These are phyloP conservation scores for Lasioglossum morio DNA, from an alignment of 2,888 invertebrate genomes.

Conservation along the genomic window DNA sequence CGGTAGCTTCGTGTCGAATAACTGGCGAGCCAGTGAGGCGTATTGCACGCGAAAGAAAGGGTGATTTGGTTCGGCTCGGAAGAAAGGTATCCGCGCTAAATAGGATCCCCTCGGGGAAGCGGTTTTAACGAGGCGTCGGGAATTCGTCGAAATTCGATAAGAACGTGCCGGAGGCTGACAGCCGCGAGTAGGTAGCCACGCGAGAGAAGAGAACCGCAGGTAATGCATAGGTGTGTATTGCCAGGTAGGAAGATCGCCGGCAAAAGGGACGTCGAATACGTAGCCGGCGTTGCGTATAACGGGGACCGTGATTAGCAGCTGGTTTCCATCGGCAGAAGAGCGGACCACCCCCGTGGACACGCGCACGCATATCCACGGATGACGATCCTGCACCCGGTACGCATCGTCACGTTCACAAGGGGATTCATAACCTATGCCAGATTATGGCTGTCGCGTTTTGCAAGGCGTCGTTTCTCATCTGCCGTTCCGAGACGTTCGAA, in stretches of 20 bases:
- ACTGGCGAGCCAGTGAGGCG: neutral
- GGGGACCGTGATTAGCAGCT: constrained; percentile 75
- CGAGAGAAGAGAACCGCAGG: constrained; percentile 21
- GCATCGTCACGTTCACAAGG: constrained; percentile 50
- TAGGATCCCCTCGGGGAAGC: constrained; percentile 17
- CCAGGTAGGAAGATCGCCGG: constrained; percentile 28
- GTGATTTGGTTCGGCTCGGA: neutral
- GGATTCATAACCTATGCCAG: constrained; percentile 76
- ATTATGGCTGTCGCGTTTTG: constrained; percentile 74
- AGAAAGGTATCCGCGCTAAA: neutral
- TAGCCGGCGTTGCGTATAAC: constrained; percentile 60
- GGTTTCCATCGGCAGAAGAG: constrained; percentile 60
- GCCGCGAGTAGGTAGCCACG: constrained; percentile 55
- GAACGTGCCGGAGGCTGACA: constrained; percentile 43
- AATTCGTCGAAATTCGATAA: constrained; percentile 62
- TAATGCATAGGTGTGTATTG: constrained; percentile 54
- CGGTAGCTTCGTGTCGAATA: constrained; percentile 2
- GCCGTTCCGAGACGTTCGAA: neutral
- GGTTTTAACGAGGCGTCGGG: constrained; percentile 19
- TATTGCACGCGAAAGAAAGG: constrained; percentile 4
- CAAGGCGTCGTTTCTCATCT: constrained; percentile 77
- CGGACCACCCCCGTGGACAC: constrained; percentile 77
- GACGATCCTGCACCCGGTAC: constrained; percentile 57
- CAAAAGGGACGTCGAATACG: constrained; percentile 50
- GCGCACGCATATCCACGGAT: constrained; percentile 38